phyloP scores from a whole-genome alignment of 2,113 vertebrate species.

The Myiozetetes cayanensis region DNA sequence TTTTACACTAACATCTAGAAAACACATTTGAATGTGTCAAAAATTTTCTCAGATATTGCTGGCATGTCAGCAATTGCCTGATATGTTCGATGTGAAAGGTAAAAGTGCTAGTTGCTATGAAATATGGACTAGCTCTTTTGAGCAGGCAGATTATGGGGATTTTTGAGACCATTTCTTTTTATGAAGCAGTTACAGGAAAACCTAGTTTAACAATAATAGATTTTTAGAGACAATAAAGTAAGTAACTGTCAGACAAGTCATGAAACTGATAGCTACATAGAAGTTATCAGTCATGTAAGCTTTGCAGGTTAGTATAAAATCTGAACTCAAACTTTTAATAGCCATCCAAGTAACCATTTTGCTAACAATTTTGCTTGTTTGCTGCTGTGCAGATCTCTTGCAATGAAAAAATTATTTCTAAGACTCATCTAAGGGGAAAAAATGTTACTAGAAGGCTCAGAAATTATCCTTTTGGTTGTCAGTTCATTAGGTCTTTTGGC shows the following conservation, averaged over 20 bases:
- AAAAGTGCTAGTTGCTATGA: not conserved
- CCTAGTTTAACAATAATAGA: not conserved
- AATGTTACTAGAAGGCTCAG: not conserved
- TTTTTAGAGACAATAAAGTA: not conserved
- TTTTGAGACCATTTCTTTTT: not conserved
- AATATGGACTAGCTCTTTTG: not conserved
- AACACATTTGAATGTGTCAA: not conserved
- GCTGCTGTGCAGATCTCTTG: not conserved
- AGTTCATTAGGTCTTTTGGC: not conserved
- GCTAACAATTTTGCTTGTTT: not conserved
- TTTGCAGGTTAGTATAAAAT: not conserved
- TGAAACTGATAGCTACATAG: not conserved
- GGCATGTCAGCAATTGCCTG: not conserved
- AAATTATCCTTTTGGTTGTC: not conserved
- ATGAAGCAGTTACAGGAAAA: not conserved
- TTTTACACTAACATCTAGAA: not conserved
- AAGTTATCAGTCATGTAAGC: not conserved
- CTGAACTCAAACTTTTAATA: not conserved
- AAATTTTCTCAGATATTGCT: not conserved
- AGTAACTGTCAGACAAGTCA: not conserved
- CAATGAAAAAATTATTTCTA: not conserved
- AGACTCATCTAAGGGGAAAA: not conserved
- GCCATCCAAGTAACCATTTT: not conserved
- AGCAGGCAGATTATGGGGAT: rapidly evolving
- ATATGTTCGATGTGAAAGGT: not conserved